Evolutionary conservation across 2,888 invertebrate species (phyloP).

Genomic region (Ornithoptera priamus): DNA sequence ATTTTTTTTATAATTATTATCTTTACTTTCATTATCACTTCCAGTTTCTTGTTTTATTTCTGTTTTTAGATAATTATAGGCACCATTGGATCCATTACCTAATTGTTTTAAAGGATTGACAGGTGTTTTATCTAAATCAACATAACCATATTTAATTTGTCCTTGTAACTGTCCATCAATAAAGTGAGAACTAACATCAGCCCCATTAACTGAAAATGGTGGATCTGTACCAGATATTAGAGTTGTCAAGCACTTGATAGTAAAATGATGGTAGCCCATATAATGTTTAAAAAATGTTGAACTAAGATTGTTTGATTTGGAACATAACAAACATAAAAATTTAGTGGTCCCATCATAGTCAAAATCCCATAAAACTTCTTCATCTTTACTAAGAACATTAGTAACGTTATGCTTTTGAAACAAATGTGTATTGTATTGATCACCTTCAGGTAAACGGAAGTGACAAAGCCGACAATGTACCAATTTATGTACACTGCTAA

Average conservation of each 20-base stretch:
- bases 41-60: constrained; percentile 48
- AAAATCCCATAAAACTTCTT: constrained; percentile 60
- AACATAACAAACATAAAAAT: constrained; percentile 64
- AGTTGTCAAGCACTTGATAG: constrained; percentile 66
- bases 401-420: constrained; percentile 67
- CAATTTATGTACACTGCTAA: constrained; percentile 56
- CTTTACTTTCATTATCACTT: constrained; percentile 40
- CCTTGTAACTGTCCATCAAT: constrained; percentile 57
- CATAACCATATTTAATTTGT: constrained; percentile 56
- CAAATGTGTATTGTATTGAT: constrained; percentile 62
- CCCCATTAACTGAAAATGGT: constrained; percentile 64
- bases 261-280: constrained; percentile 71
- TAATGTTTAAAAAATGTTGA: constrained; percentile 66
- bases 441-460: constrained; percentile 62
- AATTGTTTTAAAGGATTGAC: constrained; percentile 31
- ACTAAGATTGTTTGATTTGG: constrained; percentile 52
- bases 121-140: constrained; percentile 50
- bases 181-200: constrained; percentile 63
- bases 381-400: constrained; percentile 52
- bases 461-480: constrained; percentile 72
- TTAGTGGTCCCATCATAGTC: constrained; percentile 53
- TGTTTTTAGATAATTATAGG: constrained; percentile 38
- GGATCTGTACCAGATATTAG: constrained; percentile 61
- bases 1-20: constrained; percentile 33
- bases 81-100: constrained; percentile 28